Percentiles rank a stretch among this genome's conserved stretches.
Conservation (phyloP, 2,797 vertebrate species). For the Melanotaenia parkinsoni region DNA sequence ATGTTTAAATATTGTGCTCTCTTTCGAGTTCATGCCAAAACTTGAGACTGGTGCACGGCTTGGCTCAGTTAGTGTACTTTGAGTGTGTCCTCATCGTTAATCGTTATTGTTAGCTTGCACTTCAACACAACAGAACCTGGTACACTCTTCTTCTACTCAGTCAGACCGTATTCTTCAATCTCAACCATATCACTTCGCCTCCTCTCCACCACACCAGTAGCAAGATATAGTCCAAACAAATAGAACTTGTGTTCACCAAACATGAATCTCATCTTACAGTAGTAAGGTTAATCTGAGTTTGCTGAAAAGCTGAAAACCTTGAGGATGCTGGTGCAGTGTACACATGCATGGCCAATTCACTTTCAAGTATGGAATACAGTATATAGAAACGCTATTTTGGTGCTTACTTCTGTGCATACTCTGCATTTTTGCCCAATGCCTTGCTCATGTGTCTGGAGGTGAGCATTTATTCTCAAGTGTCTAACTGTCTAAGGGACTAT, state of each 20-base stretch:
- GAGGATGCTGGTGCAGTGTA: conserved; percentile 25
- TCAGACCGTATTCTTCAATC: too few relatives aligned
- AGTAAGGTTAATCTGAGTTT: conserved; percentile 19
- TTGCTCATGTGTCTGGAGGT: background rate
- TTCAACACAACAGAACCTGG: too few relatives aligned
- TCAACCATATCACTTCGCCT: too few relatives aligned
- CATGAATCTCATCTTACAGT: background rate
- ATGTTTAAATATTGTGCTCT: too few relatives aligned
- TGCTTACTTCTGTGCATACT: conserved; percentile 12
- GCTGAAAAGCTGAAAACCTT: conserved; percentile 23
- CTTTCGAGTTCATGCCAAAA: background rate
- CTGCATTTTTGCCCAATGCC: background rate
- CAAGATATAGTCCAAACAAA: too few relatives aligned
- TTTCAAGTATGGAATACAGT: conserved; percentile 35
- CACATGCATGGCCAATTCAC: conserved; percentile 6
- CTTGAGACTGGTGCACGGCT: background rate
- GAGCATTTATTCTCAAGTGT: too few relatives aligned
- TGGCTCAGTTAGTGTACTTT: background rate
- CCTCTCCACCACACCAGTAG: too few relatives aligned
- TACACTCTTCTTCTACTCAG: too few relatives aligned
- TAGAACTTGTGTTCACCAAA: too few relatives aligned
- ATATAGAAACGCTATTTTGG: background rate
- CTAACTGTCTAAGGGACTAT: too few relatives aligned
- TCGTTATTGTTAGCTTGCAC: too few relatives aligned
- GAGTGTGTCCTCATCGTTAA: background rate